These are phyloP conservation scores for Drosophila willistoni DNA, from an alignment of 1,140 invertebrate species.

Conservation along the genomic window DNA sequence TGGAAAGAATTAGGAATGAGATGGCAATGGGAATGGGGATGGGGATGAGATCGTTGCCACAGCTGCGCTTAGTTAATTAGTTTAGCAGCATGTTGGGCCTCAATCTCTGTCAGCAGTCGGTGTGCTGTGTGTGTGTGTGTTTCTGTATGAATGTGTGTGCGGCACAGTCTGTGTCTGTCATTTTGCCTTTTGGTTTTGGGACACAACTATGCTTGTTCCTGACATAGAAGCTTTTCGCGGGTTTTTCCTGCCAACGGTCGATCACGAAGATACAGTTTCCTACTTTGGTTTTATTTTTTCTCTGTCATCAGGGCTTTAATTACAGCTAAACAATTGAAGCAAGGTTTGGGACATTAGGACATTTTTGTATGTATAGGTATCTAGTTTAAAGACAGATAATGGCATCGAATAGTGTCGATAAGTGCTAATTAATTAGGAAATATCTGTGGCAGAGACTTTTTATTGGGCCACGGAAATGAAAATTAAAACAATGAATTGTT, in stretches of 20 bases:
- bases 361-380: not conserved
- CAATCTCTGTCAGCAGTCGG: conserved; percentile 12
- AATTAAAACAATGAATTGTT: no score
- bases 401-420: not conserved
- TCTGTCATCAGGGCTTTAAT: conserved; percentile 56
- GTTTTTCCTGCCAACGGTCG: conserved; percentile 67
- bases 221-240: conserved; percentile 33
- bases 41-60: conserved; percentile 34
- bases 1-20: not conserved
- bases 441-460: no score
- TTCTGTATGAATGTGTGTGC: not conserved
- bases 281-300: conserved; percentile 11
- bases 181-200: conserved; percentile 48
- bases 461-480: no score
- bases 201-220: conserved; percentile 26
- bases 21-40: not conserved
- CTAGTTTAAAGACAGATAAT: not conserved
- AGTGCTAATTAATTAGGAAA: not conserved
- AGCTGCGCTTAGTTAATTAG: conserved; percentile 78
- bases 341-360: conserved; percentile 31
- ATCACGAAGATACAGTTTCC: conserved; percentile 40
- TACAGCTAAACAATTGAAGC: conserved; percentile 54
- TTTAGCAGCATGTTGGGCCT: conserved; percentile 65
- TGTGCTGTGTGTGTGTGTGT: conserved; percentile 33
- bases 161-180: conserved; percentile 42